Evolutionary conservation across 2,113 vertebrate species (phyloP), one percentile per base, ranked within the genome.

Genomic region (Edolisoma coerulescens): DNA sequence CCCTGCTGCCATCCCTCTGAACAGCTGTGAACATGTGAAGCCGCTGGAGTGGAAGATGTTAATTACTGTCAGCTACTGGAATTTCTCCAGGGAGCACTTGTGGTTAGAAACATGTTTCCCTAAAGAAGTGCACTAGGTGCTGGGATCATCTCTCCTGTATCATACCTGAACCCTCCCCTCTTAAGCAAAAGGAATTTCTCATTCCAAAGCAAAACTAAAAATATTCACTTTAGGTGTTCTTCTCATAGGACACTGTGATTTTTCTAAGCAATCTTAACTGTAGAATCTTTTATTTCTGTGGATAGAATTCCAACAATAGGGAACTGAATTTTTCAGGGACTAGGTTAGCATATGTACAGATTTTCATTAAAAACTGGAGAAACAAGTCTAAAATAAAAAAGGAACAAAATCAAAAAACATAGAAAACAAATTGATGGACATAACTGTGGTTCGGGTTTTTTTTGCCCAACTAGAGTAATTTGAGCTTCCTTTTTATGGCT

Each of bases 51-150:
- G 88, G 88, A 97, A 95, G 94, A 96, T 84, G 96, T 96, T 97
- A 94, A 96, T 96, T 94, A 93, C 94, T 94, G 87, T 91, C 95
- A 95, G 95, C 93, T 93, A 93, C 95, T 94, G 96, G 95, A 96
- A 96, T 96, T 95, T 93, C 95, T 97, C 96, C 83, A 95, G 95
- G 88, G 96, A 95, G 75, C 79, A 81, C 93, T 95, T 97, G 92
- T 84, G 90, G 95, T 93, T 93, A 77, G 87, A 96, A 96, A 92
- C 49, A 1, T 5, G 42, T 37, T 90, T 96, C 83, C 60, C 79
- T 67, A 7, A 92, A 88, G 73, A 75, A 56, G 64, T 45, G 68
- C 20, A 13, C 47, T 45, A 75, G 95, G 82, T 22, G 0, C 35
- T 59, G 47, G 63, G 47, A 86, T 90, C 35, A 59, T 35, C 18